Evolutionary conservation across 2,113 vertebrate genomes (phyloP), one percentile per base, ranked within the genome.

Genomic region (Oryzias celebensis): DNA sequence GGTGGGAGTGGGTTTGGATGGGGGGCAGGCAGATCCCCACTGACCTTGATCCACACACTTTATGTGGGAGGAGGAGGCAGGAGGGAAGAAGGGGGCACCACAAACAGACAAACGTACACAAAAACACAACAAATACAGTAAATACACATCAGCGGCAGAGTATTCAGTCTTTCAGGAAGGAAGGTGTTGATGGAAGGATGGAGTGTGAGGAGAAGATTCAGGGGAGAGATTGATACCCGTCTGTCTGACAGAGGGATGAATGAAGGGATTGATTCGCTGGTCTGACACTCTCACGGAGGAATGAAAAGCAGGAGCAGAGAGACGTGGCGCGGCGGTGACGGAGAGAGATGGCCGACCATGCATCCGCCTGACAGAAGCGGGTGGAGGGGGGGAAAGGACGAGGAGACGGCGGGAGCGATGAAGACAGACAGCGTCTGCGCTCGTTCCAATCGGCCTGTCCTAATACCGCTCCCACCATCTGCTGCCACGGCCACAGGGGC

Each of bases 41-140:
- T 90, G 87, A 91, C 90, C 88, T 90, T 91, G 85, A 87, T 86
- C 88, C 77, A 72, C 73, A 77, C 77, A 62, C 77, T 68, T 65
- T 62, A 75, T 63, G 75, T 18, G 59, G 71, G 47, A 44, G 60
- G 60, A 43, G 24, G 20, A 53, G 52, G 8, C 8, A 36, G 14
- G 47, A 5, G 12, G 20, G 53, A 14, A 31, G 49, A 18, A 49
- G 26, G 43, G 42, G 14, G 18, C 51, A 36, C 52, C 67, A 23
- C 48, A 50, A 18, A 66, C 18, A 75, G 16, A 44, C 42, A 59
- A 31, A 59, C 22, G 46, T 31, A 46, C 51, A 54, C 50, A 16
- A 46, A 31, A 36, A 12, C 3, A 36, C 72, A 46, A 20, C 26
- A 28, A 36, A 12, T 13, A 36, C 72, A 46, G 77, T 59, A 75